Base-by-base conservation (phyloP, 2,888 invertebrate genomes). In the Eurytoma adleriae region DNA sequence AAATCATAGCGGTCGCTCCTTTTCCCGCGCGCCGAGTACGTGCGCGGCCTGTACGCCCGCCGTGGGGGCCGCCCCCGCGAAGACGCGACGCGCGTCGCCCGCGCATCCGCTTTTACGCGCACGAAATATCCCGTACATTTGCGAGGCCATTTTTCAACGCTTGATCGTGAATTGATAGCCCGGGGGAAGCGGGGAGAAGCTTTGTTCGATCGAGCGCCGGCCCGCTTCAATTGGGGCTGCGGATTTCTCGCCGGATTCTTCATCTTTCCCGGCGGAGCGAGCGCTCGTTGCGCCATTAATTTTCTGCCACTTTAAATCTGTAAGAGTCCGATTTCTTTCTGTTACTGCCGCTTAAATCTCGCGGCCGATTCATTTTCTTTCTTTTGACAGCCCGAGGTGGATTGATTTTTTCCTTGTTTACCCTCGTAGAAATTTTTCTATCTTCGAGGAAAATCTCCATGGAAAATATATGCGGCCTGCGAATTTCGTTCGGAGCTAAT, bases 1-100 rank as follows among this genome's bases (percentile, higher is more conserved):
- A 90, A 90, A 90, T 90, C 90, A 90, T 90, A 89, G 82, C 74
- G 72, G n/a, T 66, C 68, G 78, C 78, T 73, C 67, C 75, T 69
- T 79, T 71, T 75, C 52, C 71, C 73, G 18, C 20, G 40, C 40
- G 4, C 56, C 40, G 57, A 14, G 14, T 62, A 18, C 52, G 50
- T 48, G 68, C 20, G 68, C 40, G 40, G 40, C 40, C 40, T 40
- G 40, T 40, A 40, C 10, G 10, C 7, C 10, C 7, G 2, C 24
- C 24, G 24, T 24, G 24, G 40, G 40, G 40, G 40, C 10, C 40
- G 40, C 7, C 24, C 24, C 24, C 40, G 40, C 40, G 40, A 40
- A 40, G 40, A 40, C 40, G 40, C 40, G 7, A 5, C 68, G 67
- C 14, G 61, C 50, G 54, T 16, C 27, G 68, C 59, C 48, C n/a